Evolutionary conservation across 2,113 vertebrate genomes (phyloP).

Genomic region (Capreolus pygargus): DNA sequence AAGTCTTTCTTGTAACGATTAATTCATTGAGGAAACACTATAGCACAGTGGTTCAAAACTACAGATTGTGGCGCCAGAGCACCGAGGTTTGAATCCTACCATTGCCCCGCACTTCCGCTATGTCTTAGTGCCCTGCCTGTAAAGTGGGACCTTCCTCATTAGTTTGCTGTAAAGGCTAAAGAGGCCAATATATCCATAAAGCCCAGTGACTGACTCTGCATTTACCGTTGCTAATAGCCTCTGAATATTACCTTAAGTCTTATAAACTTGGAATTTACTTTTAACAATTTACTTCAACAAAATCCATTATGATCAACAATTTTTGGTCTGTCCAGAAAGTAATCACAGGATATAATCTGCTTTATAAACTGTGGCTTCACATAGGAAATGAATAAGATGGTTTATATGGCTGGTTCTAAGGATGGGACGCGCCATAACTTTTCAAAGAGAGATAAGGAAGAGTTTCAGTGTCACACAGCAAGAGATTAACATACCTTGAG

Average conservation of each 20-base stretch:
- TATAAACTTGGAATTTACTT: neutral
- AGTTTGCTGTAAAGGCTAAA: neutral
- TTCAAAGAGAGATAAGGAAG: neutral
- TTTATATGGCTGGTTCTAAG: neutral
- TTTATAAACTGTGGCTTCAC: neutral
- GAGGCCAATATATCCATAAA: neutral
- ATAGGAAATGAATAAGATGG: neutral
- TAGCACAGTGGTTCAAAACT: neutral
- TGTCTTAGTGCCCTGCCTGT: neutral
- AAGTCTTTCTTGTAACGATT: slow-evolving; percentile 37
- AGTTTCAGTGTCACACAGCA: neutral
- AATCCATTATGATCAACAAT: neutral
- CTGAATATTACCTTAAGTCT: neutral
- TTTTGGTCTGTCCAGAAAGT: neutral
- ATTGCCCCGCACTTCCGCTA: neutral
- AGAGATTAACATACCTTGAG: neutral
- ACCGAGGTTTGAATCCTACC: neutral
- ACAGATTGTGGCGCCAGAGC: neutral
- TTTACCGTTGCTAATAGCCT: neutral
- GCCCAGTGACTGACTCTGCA: neutral
- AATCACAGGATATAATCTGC: neutral
- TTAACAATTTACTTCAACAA: slow-evolving; percentile 25
- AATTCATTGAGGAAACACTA: slow-evolving; percentile 33
- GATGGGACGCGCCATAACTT: neutral
- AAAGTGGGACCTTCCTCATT: neutral